Evolutionary conservation across 2,113 vertebrate genomes (phyloP).

Genomic region (Cyphomyrus plagiostoma): DNA sequence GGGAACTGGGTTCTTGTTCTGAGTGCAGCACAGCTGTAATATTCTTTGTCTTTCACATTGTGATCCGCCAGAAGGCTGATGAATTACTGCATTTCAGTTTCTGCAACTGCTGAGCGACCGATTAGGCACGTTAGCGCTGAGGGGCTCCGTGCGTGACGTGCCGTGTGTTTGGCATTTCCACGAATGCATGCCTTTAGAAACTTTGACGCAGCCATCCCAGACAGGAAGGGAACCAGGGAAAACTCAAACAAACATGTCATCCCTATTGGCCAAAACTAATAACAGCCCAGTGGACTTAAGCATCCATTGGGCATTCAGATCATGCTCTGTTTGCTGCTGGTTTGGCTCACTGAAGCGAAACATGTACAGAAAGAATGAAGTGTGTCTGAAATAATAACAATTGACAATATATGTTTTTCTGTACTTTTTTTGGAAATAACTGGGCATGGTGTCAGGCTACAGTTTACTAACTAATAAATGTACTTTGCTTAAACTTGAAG

Average conservation of each 20-base stretch:
- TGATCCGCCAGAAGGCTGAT: not conserved
- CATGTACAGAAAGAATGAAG: not conserved
- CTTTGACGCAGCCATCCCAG: not conserved
- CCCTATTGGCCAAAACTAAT: not conserved
- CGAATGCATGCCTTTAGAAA: not conserved
- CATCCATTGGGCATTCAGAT: not conserved
- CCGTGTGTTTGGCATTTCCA: not conserved
- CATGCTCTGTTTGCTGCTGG: not conserved
- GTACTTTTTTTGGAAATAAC: not conserved
- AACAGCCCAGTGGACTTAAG: not conserved
- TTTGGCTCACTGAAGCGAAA: not conserved
- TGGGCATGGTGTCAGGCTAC: not conserved
- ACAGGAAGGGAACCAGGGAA: not conserved
- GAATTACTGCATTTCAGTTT: conserved; percentile 15
- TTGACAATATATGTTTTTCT: not conserved
- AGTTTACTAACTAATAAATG: not conserved
- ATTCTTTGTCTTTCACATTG: not conserved
- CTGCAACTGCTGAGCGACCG: not conserved
- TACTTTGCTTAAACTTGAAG: not conserved
- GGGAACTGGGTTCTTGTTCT: not conserved
- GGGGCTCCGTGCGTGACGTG: not conserved
- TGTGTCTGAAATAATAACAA: not conserved
- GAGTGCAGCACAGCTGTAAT: not conserved
- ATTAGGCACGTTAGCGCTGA: not conserved
- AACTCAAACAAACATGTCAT: not conserved